These are phyloP conservation scores for Galaxea fascicularis DNA, from an alignment of 92 coral and sea anemone species.

Conservation along the genomic window DNA sequence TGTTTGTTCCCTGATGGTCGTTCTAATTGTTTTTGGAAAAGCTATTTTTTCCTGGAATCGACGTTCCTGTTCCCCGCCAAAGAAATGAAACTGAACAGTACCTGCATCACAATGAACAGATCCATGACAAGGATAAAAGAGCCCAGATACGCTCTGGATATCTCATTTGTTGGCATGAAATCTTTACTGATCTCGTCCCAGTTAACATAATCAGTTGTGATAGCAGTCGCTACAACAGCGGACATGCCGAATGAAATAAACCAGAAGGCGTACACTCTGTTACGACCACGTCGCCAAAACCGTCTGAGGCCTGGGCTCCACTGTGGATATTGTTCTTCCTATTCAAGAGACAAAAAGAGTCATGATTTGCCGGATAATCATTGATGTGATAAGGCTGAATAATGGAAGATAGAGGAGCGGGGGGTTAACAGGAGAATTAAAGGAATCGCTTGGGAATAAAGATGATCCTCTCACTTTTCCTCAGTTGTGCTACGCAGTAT, in stretches of 20 bases:
- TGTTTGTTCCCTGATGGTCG: no score
- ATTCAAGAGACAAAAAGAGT: not conserved
- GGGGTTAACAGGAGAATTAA: no score
- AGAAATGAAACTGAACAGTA: slow-evolving; percentile 3
- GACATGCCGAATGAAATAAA: slow-evolving; percentile 68
- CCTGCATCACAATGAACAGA: slow-evolving; percentile 89
- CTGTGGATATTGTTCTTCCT: slow-evolving; percentile 86
- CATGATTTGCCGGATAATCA: no score
- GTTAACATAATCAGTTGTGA: slow-evolving; percentile 76
- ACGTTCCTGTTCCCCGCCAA: no score
- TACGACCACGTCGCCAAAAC: slow-evolving; percentile 83
- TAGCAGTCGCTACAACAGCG: slow-evolving; percentile 78
- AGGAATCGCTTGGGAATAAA: no score
- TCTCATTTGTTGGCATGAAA: slow-evolving; percentile 86
- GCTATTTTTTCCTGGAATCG: no score
- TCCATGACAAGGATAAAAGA: slow-evolving; percentile 92
- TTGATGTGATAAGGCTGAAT: no score
- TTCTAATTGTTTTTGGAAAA: no score
- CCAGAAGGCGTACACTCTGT: slow-evolving; percentile 91
- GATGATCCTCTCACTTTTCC: no score
- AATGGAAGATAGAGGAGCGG: no score
- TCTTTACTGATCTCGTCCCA: slow-evolving; percentile 88
- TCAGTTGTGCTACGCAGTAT: no score
- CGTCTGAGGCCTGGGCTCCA: slow-evolving; percentile 76
- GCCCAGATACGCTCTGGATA: slow-evolving; percentile 84